phyloP scores from a whole-genome alignment of 2,888 invertebrate genomes.

The Muscina levida region DNA sequence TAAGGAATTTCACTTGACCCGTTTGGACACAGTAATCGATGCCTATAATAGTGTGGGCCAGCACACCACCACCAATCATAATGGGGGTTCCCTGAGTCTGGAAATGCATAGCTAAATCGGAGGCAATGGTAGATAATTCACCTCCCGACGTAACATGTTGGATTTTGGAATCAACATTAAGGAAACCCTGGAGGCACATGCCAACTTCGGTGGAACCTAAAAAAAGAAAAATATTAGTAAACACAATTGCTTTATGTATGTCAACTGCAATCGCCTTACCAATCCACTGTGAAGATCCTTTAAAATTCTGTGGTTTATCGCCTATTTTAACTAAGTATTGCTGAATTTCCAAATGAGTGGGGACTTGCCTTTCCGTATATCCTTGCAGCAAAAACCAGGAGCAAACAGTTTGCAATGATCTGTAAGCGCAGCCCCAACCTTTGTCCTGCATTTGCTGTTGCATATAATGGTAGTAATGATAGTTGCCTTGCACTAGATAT shows the following conservation, averaged over 20 bases:
- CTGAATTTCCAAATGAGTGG: slow-evolving; percentile 93
- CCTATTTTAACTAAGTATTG: slow-evolving; percentile 96
- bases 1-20: slow-evolving; percentile 93
- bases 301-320: slow-evolving; percentile 92
- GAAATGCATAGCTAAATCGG: slow-evolving; percentile 94
- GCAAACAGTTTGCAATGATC: slow-evolving; percentile 96
- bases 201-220: slow-evolving; percentile 94
- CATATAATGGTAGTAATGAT: slow-evolving; percentile 98
- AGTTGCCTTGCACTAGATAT: slow-evolving; percentile 88
- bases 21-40: slow-evolving; percentile 91
- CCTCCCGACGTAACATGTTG: slow-evolving; percentile 91
- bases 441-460: slow-evolving; percentile 96
- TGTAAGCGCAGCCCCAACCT: slow-evolving; percentile 99
- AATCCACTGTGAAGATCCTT: slow-evolving; percentile 97
- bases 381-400: slow-evolving; percentile 97
- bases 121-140: slow-evolving; percentile 89
- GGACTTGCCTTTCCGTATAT: slow-evolving; percentile 88
- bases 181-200: slow-evolving; percentile 91
- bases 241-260: too few species aligned
- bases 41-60: slow-evolving; percentile 98
- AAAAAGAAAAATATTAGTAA: not conserved
- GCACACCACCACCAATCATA: slow-evolving; percentile 99
- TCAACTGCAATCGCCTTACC: slow-evolving; percentile 76
- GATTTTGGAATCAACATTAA: slow-evolving; percentile 89
- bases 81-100: slow-evolving; percentile 95